A percentile compares a stretch with the other conserved stretches of the same genome.
Evolutionary conservation across 2,113 vertebrate genomes (phyloP).

Genomic region (Rhinogobius similis): DNA sequence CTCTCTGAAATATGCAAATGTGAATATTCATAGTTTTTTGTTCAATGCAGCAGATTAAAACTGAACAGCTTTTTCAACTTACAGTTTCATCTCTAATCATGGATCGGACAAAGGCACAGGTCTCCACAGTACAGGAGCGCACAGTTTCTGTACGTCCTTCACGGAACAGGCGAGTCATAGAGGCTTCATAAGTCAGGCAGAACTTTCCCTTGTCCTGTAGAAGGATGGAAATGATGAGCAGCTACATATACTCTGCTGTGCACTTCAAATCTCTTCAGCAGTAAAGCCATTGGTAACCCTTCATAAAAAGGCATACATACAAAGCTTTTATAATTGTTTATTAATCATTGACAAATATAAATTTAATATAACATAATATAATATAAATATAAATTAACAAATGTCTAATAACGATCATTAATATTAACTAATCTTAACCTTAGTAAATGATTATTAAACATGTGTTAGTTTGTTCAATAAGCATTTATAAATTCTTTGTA

Average conservation of each 20-base stretch:
- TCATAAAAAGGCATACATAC: too few species aligned
- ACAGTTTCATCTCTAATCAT: conserved; percentile 87
- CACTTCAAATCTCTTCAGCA: neutral
- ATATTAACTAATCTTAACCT: too few species aligned
- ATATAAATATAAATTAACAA: too few species aligned
- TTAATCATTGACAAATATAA: too few species aligned
- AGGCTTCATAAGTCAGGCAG: conserved; percentile 94
- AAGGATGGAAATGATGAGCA: neutral
- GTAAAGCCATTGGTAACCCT: neutral
- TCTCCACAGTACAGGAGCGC: conserved; percentile 88
- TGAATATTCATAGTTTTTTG: neutral
- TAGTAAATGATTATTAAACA: too few species aligned
- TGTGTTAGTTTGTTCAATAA: too few species aligned
- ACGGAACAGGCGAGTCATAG: conserved; percentile 96
- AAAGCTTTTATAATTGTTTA: too few species aligned
- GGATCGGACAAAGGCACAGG: conserved; percentile 84
- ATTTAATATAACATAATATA: neutral
- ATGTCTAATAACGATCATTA: too few species aligned
- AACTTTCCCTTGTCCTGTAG: conserved; percentile 93
- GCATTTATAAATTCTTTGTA: too few species aligned
- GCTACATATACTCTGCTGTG: neutral
- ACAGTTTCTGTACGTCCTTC: conserved; percentile 97
- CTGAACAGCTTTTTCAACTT: conserved; percentile 30
- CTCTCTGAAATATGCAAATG: conserved; percentile 67
- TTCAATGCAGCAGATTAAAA: neutral